Evolutionary conservation across 2,113 vertebrate genomes (phyloP).

Genomic region (Montifringilla adamsi): DNA sequence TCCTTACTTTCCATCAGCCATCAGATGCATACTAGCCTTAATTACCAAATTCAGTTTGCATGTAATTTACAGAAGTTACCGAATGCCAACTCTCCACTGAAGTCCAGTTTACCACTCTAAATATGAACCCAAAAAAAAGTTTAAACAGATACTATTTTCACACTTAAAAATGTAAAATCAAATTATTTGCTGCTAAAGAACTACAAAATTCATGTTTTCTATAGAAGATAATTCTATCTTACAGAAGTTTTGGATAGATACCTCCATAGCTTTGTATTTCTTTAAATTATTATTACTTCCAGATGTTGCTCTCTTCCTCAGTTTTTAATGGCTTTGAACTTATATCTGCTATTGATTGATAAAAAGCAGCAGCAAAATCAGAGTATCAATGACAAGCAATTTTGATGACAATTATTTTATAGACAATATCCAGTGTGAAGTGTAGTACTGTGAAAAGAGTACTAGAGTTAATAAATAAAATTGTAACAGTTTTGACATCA

Average conservation of each 20-base stretch:
- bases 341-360: not conserved
- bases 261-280: not conserved
- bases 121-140: not conserved
- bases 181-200: not conserved
- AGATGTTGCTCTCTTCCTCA: not conserved
- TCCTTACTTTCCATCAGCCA: not conserved
- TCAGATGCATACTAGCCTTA: not conserved
- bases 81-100: not conserved
- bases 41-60: not conserved
- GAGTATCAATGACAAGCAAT: not conserved
- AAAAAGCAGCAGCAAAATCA: not conserved
- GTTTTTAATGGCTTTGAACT: not conserved
- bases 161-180: not conserved
- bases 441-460: not conserved
- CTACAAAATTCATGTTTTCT: not conserved
- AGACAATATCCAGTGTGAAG: not conserved
- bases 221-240: not conserved
- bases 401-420: not conserved
- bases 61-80: not conserved
- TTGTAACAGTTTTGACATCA: not conserved
- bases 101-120: not conserved
- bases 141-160: not conserved
- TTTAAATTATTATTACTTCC: not conserved
- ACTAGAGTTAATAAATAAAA: not conserved
- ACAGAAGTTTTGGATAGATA: not conserved